Conservation (phyloP, 2,113 vertebrate species). For the Gnathonemus longibarbis region DNA sequence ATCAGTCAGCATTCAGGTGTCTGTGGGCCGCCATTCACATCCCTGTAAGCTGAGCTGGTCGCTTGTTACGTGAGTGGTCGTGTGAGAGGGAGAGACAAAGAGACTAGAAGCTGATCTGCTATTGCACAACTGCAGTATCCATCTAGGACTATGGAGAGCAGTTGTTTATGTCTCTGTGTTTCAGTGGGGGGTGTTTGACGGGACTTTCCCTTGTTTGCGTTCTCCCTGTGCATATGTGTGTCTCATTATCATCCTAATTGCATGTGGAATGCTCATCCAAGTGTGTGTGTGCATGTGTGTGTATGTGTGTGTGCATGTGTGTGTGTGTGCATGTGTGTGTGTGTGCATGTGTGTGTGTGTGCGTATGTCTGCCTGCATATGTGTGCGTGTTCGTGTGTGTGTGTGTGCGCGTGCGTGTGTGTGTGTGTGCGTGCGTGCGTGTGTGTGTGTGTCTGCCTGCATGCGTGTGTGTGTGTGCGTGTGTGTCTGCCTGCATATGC, state of each 20-base stretch:
- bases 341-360: no score
- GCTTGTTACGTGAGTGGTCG: neutral
- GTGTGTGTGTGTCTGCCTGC: no score
- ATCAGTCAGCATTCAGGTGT: neutral
- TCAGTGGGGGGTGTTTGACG: neutral
- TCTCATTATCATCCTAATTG: slow-evolving; percentile 33
- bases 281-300: neutral
- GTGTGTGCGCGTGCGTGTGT: neutral
- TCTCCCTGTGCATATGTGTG: slow-evolving; percentile 3
- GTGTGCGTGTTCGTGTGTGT: neutral
- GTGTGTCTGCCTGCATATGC: no score
- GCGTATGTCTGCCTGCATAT: neutral
- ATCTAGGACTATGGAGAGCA: neutral
- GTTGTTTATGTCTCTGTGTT: neutral
- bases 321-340: neutral
- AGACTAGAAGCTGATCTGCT: neutral
- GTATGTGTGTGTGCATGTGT: neutral
- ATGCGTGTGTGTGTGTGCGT: neutral
- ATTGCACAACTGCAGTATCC: neutral
- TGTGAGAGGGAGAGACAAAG: neutral
- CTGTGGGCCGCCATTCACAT: neutral
- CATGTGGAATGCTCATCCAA: slow-evolving; percentile 33
- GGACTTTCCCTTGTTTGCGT: neutral
- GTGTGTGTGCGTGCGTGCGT: neutral
- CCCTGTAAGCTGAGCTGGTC: neutral